phyloP scores from a whole-genome alignment of 2,888 invertebrate species.

The Amiota communis region DNA sequence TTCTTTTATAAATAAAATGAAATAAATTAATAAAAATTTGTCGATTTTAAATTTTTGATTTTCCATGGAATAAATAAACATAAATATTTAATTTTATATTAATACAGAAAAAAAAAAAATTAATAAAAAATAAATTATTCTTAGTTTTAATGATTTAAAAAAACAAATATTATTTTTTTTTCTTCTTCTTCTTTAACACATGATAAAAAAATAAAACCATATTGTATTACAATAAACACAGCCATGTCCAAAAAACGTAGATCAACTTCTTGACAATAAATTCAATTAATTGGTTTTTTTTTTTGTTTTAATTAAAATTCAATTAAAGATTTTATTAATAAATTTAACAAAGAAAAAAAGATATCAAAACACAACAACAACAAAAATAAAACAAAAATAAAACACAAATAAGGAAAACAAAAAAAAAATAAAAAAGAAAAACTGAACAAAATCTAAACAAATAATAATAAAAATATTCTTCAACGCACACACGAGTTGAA shows the following conservation, averaged over 20 bases:
- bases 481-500: no score
- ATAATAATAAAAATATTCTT: no score
- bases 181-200: constrained; percentile 30
- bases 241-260: constrained; percentile 94
- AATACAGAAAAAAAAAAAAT: not conserved
- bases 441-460: no score
- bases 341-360: constrained; percentile 40
- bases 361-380: constrained; percentile 38
- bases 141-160: constrained; percentile 3
- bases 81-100: constrained; percentile 32
- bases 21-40: not conserved
- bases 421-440: not conserved
- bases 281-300: constrained; percentile 37
- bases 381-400: constrained; percentile 28
- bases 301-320: constrained; percentile 10
- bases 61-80: not conserved
- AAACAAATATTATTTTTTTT: constrained; percentile 27
- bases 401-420: constrained; percentile 1
- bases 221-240: constrained; percentile 74
- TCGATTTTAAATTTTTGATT: no score
- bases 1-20: constrained; percentile 45
- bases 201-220: constrained; percentile 49
- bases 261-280: constrained; percentile 89
- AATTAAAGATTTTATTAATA: constrained; percentile 22
- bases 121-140: not conserved